Evolutionary conservation across 2,888 invertebrate species (phyloP).

Genomic region (Raillietiella orientalis): DNA sequence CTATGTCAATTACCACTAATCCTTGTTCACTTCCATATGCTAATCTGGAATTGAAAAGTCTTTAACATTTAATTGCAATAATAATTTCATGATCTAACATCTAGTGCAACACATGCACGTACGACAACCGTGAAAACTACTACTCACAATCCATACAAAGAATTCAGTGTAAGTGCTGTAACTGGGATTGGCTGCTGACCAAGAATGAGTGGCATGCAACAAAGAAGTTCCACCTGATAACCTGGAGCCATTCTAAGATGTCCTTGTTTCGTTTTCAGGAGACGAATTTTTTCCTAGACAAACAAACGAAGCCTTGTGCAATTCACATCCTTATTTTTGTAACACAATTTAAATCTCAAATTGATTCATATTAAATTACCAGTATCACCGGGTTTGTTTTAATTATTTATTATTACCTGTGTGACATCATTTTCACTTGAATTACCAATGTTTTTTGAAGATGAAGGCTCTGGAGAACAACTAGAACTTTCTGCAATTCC

Average conservation of each 20-base stretch:
- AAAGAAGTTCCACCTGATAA: conserved; percentile 83
- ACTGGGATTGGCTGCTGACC: conserved; percentile 51
- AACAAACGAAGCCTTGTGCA: too few species aligned
- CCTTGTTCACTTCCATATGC: conserved; percentile 92
- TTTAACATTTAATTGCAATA: not conserved
- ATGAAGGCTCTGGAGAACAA: too few species aligned
- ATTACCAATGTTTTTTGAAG: too few species aligned
- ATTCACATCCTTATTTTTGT: too few species aligned
- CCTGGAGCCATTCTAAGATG: conserved; percentile 63
- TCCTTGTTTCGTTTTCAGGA: conserved; percentile 34
- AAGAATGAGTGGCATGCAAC: conserved; percentile 50
- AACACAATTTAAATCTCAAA: too few species aligned
- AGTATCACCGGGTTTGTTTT: too few species aligned
- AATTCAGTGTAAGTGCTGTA: conserved; percentile 68
- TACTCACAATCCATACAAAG: conserved; percentile 85
- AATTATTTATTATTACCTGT: too few species aligned
- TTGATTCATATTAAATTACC: too few species aligned
- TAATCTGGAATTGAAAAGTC: conserved; percentile 25
- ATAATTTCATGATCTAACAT: conserved; percentile 1
- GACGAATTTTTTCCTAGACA: too few species aligned
- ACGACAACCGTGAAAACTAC: not conserved
- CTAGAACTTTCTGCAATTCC: too few species aligned
- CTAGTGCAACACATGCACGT: not conserved
- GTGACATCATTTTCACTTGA: too few species aligned
- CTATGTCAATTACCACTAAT: conserved; percentile 71